Conservation (phyloP, 2,888 invertebrate genomes). For the Netelia virgata region DNA sequence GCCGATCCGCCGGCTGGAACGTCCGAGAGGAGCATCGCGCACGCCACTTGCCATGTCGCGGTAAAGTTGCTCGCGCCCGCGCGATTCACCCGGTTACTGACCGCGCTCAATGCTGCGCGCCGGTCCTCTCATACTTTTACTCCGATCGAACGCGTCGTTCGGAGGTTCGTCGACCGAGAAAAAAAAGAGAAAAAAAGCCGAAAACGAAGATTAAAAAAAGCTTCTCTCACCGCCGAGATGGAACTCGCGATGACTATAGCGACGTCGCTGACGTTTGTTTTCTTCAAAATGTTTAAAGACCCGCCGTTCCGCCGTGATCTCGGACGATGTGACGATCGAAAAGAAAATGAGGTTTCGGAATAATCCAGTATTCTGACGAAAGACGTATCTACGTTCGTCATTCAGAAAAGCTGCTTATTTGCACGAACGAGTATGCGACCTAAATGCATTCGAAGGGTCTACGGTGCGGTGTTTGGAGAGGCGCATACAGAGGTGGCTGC, state of each 20-base stretch:
- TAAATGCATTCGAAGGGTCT: constrained; percentile 47
- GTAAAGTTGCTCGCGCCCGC: constrained; percentile 49
- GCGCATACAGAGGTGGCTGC: constrained; percentile 25
- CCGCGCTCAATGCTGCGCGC: constrained; percentile 66
- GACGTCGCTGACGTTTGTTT: background rate
- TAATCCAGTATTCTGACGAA: constrained; percentile 15
- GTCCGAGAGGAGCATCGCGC: constrained; percentile 31
- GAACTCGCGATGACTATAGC: constrained; percentile 2
- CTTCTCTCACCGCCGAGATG: constrained; percentile 5
- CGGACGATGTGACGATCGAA: background rate
- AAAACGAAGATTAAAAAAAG: constrained; percentile 30
- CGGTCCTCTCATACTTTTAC: constrained; percentile 49
- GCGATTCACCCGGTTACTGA: constrained; percentile 65
- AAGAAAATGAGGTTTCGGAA: constrained; percentile 10
- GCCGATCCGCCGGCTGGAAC: constrained; percentile 38
- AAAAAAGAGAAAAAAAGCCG: constrained; percentile 36
- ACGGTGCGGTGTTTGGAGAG: constrained; percentile 28
- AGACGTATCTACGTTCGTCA: constrained; percentile 6
- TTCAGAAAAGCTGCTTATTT: constrained; percentile 25
- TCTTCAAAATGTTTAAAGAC: no score
- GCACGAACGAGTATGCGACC: constrained; percentile 24
- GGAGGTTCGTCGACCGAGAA: constrained; percentile 63
- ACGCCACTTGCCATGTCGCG: constrained; percentile 22
- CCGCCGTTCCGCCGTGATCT: no score
- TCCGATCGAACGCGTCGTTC: constrained; percentile 54